These are phyloP conservation scores for Oreohelix idahoensis DNA, from an alignment of 1,140 invertebrate species.

Conservation along the genomic window DNA sequence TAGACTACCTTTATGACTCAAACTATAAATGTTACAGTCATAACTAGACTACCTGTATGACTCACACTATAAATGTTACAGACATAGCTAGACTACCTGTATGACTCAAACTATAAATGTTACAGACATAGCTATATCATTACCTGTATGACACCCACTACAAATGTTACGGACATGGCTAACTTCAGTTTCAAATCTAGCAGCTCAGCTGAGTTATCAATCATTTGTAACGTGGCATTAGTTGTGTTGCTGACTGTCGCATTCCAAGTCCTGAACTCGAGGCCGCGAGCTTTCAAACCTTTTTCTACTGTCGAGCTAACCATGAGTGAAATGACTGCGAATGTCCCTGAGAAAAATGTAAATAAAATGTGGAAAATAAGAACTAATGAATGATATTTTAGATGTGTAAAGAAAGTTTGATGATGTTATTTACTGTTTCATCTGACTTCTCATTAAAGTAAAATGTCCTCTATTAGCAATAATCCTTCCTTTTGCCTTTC, in stretches of 20 bases:
- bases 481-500: too few species aligned
- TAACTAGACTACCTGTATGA: neutral
- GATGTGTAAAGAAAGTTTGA: too few species aligned
- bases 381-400: too few species aligned
- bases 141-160: constrained; percentile 64
- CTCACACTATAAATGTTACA: neutral
- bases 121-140: too few species aligned
- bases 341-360: constrained; percentile 67
- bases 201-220: constrained; percentile 40
- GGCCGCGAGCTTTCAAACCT: constrained; percentile 47
- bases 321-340: constrained; percentile 74
- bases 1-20: too few species aligned
- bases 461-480: too few species aligned
- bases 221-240: neutral
- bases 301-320: constrained; percentile 69
- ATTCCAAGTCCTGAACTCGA: constrained; percentile 39
- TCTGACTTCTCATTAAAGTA: too few species aligned
- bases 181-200: constrained; percentile 49
- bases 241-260: constrained; percentile 28
- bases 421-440: too few species aligned
- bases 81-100: too few species aligned
- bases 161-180: constrained; percentile 63
- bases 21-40: too few species aligned
- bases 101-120: too few species aligned
- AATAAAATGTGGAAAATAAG: neutral